Base-by-base conservation (phyloP, 2,888 invertebrate genomes). In the Spodoptera exigua region DNA sequence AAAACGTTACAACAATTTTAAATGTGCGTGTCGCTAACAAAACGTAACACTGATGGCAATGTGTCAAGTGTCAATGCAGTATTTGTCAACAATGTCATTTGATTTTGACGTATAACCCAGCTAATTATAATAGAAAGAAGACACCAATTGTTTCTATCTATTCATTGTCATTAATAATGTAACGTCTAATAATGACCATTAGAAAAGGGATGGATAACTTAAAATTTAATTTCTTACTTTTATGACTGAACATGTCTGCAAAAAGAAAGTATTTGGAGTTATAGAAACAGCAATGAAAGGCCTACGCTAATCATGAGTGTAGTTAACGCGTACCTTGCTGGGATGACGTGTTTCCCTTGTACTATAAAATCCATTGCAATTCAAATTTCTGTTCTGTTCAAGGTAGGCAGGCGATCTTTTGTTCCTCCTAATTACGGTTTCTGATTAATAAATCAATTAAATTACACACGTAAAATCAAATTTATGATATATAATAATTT, bases 271-370 rank as follows among this genome's bases (percentile, higher is more conserved):
- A 34, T 55, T 35, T 45, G 10, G 13, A 41, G 41, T 7, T 21
- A 13, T n/a, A 14, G 3, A 16, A 32, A 45, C 18, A 53, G 44
- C 27, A 16, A 13, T 5, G 5, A 49, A 61, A 17, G 44, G 49
- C 43, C 67, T 55, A 61, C 48, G 48, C 44, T 49, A 65, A 51
- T 51, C 37, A 55, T 53, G 39, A 59, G 53, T 43, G 12, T 62
- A 73, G 47, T 54, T 68, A 41, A 18, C 32, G 39, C 46, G 41
- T 70, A 70, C 58, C 45, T 54, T 39, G 61, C 37, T 32, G 48
- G 17, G 43, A 72, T 81, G 80, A 81, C 76, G 77, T 74, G 77
- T 71, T 72, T 69, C 65, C 60, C 66, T 64, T 72, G 68, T 61
- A 61, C 57, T 27, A 48, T 68, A 40, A 40, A 56, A 49, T 62